Percentiles rank a stretch among this genome's conserved stretches.
Evolutionary conservation across 2,888 invertebrate species (phyloP).

Genomic region (Nudaria mundana): DNA sequence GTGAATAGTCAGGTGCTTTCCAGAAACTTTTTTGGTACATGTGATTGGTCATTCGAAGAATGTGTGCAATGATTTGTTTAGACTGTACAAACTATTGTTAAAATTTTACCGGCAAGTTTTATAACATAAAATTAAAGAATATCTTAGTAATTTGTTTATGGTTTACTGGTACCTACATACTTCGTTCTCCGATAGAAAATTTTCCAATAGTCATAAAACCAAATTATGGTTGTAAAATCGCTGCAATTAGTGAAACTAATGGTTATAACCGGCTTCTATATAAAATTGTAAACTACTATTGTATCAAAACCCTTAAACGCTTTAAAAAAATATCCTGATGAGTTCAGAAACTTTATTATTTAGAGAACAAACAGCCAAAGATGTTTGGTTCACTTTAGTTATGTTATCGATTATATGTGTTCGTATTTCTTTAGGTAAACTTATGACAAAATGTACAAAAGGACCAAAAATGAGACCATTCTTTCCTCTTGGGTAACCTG

Average conservation of each 20-base stretch:
- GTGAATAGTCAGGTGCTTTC: too few relatives aligned
- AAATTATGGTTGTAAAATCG: conserved; percentile 68
- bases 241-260: conserved; percentile 78
- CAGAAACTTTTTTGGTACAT: too few relatives aligned
- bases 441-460: conserved; percentile 61
- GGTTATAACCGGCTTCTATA: conserved; percentile 63
- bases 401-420: conserved; percentile 29
- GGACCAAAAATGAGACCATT: conserved; percentile 59
- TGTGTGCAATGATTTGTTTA: too few relatives aligned
- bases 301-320: conserved; percentile 41
- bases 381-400: conserved; percentile 27
- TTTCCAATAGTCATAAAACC: conserved; percentile 68
- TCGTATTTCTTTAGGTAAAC: conserved; percentile 36
- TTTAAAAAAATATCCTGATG: conserved; percentile 46
- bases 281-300: conserved; percentile 57
- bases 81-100: background rate
- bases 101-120: conserved; percentile 35
- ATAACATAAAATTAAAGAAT: conserved; percentile 59
- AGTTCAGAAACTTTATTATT: conserved; percentile 33
- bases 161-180: conserved; percentile 44
- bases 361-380: conserved; percentile 28
- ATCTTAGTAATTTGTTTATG: conserved; percentile 64
- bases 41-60: too few relatives aligned
- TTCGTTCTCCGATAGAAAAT: conserved; percentile 60
- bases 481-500: conserved; percentile 65